Conservation (phyloP, 2,888 invertebrate species). For the Pegoplata infirma region DNA sequence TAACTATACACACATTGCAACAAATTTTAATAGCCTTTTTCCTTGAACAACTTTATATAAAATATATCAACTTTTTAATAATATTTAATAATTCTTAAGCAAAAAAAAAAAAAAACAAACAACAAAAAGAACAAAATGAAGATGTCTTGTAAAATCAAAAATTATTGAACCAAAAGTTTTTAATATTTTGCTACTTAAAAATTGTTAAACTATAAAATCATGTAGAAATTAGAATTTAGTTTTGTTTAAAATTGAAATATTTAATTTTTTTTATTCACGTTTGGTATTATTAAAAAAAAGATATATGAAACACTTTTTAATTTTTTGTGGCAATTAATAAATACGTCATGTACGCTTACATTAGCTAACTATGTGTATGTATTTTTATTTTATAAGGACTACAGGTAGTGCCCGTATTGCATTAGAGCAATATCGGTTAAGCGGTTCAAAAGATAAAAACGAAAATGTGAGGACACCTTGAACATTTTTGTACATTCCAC, state of each 20-base stretch:
- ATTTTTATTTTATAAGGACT: constrained; percentile 1
- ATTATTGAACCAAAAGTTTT: constrained; percentile 4
- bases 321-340: constrained; percentile 20
- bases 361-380: too few relatives aligned
- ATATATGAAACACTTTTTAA: neutral
- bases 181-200: constrained; percentile 14
- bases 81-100: constrained; percentile 2
- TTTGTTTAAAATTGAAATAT: neutral
- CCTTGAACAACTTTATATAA: neutral
- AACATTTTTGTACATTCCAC: too few relatives aligned
- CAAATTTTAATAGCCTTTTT: constrained; percentile 8
- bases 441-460: too few relatives aligned
- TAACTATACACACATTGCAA: neutral
- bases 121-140: neutral
- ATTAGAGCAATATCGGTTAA: too few relatives aligned
- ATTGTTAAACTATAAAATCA: constrained; percentile 30
- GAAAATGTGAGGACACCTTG: too few relatives aligned
- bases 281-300: constrained; percentile 3
- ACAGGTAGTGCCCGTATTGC: too few relatives aligned
- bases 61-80: constrained; percentile 1
- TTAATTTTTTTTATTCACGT: neutral
- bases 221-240: neutral
- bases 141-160: neutral
- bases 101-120: neutral
- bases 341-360: constrained; percentile 18